Evolutionary conservation across 2,888 invertebrate species (phyloP).

Genomic region (Agonopterix arenella): DNA sequence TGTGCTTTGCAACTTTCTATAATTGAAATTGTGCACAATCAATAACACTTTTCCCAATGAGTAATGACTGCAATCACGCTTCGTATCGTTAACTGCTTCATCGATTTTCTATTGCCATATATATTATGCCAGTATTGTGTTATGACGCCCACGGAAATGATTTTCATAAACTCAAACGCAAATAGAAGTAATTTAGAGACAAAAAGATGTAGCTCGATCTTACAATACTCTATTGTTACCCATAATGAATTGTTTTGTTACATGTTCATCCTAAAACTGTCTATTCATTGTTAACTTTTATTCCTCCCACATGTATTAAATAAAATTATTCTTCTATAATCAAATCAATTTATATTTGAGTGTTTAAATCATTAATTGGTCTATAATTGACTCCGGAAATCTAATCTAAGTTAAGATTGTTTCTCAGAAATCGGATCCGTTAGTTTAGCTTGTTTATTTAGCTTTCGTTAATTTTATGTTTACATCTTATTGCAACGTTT

Average conservation of each 20-base stretch:
- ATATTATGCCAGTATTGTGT: conserved; percentile 40
- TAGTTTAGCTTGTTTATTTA: neutral
- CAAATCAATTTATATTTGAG: conserved; percentile 26
- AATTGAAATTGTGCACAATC: neutral
- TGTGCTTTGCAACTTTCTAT: no score
- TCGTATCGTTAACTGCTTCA: neutral
- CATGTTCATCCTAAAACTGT: conserved; percentile 48
- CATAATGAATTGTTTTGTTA: conserved; percentile 60
- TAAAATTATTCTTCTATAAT: conserved; percentile 30
- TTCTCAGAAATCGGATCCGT: neutral
- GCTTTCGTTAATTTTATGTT: conserved; percentile 6
- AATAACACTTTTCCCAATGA: neutral
- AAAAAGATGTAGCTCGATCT: conserved; percentile 46
- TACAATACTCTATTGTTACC: conserved; percentile 62
- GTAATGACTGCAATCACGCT: neutral
- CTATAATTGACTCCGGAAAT: no score
- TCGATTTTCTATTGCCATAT: neutral
- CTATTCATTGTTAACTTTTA: conserved; percentile 53
- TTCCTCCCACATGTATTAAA: conserved; percentile 54
- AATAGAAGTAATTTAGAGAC: conserved; percentile 47
- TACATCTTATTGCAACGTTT: conserved; percentile 9
- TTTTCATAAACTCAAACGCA: conserved; percentile 23
- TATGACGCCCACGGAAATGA: conserved; percentile 40
- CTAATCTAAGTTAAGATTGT: no score
- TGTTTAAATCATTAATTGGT: neutral